Evolutionary conservation across 2,113 vertebrate genomes (phyloP), one percentile per base, ranked within the genome.

Genomic region (Neodontobutis hainanensis): DNA sequence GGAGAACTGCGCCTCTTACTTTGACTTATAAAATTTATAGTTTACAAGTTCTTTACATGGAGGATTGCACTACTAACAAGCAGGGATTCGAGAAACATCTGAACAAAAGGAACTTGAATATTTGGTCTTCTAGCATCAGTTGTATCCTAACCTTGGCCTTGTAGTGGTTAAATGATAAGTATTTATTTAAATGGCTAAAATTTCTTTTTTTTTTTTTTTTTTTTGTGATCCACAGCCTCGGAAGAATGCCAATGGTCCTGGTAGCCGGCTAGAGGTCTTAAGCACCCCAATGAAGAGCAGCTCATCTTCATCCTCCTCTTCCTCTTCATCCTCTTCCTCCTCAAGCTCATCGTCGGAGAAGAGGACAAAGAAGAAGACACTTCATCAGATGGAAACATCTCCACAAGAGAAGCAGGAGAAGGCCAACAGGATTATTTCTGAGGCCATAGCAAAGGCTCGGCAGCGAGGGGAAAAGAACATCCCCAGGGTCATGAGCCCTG

Each of bases 381-480:
- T 90, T 86, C 94, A 93, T 76, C 82, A 87, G 82, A 95, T 97
- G 90, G 94, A 93, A 0, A 8, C 73, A n/a, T 9, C 46, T n/a
- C 47, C 73, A 43, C 95, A 94, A 88, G 97, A 96, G 87, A 99
- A 99, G 85, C 97, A 99, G 90, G 96, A 97, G 87, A 99, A 99
- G 87, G 97, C 97, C 48, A 98, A 99, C 85, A 94, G 96, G 78
- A 99, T 99, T 83, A 99, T 99, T 92, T 98, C 96, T 0, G 97
- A 99, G 88, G 97, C 96, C 14, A 97, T 96, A 78, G 97, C 95
- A 53, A 97, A 96, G 90, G 97, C 96, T 35, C 95, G 94, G 78
- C 96, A 97, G 77, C 95, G 97, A 43, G 97, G 97, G 56, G 97
- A 97, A 84, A 95, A 96, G 86, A 99, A 99, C 91, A 99, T 97